A percentile compares a stretch with the other conserved stretches of the same genome.
These are phyloP conservation scores for Polydrusus cervinus DNA, from an alignment of 2,888 invertebrate genomes.

Conservation along the genomic window DNA sequence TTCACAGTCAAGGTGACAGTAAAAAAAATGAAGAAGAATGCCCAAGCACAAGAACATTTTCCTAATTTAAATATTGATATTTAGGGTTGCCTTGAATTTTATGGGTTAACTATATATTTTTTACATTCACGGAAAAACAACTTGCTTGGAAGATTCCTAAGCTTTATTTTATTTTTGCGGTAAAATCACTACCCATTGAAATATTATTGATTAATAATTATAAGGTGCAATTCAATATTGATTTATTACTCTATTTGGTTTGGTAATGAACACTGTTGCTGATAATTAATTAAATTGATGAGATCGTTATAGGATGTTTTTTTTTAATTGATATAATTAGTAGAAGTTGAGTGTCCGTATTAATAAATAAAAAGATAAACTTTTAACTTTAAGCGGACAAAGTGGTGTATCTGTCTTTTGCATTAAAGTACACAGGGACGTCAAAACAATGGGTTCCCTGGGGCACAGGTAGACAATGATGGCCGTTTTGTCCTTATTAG, in stretches of 20 bases:
- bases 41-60: conserved; percentile 2
- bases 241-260: neutral
- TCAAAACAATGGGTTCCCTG: too few relatives aligned
- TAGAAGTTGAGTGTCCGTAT: too few relatives aligned
- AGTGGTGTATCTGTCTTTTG: too few relatives aligned
- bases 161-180: neutral
- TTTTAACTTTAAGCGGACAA: too few relatives aligned
- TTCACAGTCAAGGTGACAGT: conserved; percentile 17
- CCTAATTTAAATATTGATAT: conserved; percentile 5
- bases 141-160: neutral
- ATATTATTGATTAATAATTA: too few relatives aligned
- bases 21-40: neutral
- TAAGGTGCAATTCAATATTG: neutral
- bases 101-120: conserved; percentile 3
- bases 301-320: neutral
- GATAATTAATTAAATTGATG: neutral
- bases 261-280: neutral
- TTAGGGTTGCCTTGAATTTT: neutral
- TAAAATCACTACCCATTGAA: too few relatives aligned
- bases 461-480: too few relatives aligned
- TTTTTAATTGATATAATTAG: too few relatives aligned
- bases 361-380: too few relatives aligned
- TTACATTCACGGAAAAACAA: neutral
- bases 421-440: too few relatives aligned
- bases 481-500: too few relatives aligned